Percentiles rank a stretch among this genome's conserved stretches.
Conservation (phyloP, 2,797 vertebrate species). For the Pterois miles region DNA sequence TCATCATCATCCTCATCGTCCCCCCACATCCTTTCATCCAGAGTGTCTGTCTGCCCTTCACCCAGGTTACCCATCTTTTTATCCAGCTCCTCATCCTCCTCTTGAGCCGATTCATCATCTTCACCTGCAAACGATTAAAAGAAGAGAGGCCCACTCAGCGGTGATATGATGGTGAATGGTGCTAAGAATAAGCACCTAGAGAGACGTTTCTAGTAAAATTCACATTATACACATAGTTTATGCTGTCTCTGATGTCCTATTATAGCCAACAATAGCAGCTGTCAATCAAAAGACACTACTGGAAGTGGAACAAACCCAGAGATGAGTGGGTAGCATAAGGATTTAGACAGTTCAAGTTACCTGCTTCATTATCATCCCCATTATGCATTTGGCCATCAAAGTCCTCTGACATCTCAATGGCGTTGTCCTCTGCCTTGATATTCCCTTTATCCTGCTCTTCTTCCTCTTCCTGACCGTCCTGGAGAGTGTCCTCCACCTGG, state of each 20-base stretch:
- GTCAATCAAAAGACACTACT: not conserved
- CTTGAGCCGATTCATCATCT: slow-evolving; percentile 87
- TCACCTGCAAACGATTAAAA: slow-evolving; percentile 64
- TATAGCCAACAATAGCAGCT: not conserved
- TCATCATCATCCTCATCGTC: slow-evolving; percentile 87
- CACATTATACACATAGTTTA: not conserved
- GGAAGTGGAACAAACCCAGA: not conserved
- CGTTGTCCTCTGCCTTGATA: slow-evolving; percentile 93
- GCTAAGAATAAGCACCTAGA: no score
- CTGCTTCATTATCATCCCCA: slow-evolving; percentile 86
- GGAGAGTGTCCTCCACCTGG: slow-evolving; percentile 94
- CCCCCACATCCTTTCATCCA: slow-evolving; percentile 98
- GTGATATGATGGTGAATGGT: no score
- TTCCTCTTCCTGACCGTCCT: slow-evolving; percentile 90
- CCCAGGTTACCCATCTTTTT: slow-evolving; percentile 97
- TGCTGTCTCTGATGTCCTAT: not conserved
- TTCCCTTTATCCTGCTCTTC: slow-evolving; percentile 90
- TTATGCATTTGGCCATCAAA: slow-evolving; percentile 95
- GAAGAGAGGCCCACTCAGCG: not conserved
- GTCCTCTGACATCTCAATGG: slow-evolving; percentile 98
- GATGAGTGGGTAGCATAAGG: not conserved
- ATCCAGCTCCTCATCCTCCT: slow-evolving; percentile 91
- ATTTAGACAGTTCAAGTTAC: slow-evolving; percentile 68
- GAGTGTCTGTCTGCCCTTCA: slow-evolving; percentile 91
- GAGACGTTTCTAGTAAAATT: not conserved